Conservation (phyloP, 2,888 invertebrate species). For the Brachyopa scutellaris region DNA sequence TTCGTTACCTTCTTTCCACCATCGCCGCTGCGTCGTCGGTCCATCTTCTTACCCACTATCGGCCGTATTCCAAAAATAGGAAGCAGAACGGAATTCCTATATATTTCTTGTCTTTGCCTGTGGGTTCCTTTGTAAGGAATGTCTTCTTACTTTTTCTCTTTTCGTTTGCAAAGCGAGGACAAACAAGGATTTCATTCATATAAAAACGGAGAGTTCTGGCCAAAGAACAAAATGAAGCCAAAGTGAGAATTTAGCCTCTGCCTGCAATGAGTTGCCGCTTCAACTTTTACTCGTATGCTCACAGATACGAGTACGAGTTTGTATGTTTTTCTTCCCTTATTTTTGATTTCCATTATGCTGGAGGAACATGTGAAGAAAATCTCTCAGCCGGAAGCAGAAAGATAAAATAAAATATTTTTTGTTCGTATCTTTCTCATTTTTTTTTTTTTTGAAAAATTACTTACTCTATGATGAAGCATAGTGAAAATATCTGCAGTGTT, state of each 20-base stretch:
- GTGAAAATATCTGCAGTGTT: conserved; percentile 50
- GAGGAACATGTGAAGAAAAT: conserved; percentile 50
- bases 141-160: conserved; percentile 13
- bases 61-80: conserved; percentile 3
- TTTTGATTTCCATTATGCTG: conserved; percentile 43
- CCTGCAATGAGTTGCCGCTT: conserved; percentile 11
- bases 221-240: conserved; percentile 34
- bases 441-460: conserved; percentile 42
- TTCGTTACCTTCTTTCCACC: conserved; percentile 21
- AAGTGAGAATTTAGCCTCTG: conserved; percentile 25
- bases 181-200: conserved; percentile 30
- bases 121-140: conserved; percentile 24
- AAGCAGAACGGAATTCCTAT: conserved; percentile 30
- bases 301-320: not conserved
- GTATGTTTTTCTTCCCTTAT: conserved; percentile 5
- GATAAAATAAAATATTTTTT: conserved; percentile 48
- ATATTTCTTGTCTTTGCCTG: conserved; percentile 47
- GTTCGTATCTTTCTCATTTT: not conserved
- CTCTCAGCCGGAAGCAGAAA: conserved; percentile 62
- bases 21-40: not conserved
- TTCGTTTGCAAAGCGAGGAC: conserved; percentile 4
- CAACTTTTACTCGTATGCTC: conserved; percentile 18
- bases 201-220: not conserved
- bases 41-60: not conserved
- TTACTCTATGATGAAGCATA: conserved; percentile 24